These are phyloP conservation scores for Eubasilissa regina DNA, from an alignment of 1,140 invertebrate genomes.

Conservation along the genomic window DNA sequence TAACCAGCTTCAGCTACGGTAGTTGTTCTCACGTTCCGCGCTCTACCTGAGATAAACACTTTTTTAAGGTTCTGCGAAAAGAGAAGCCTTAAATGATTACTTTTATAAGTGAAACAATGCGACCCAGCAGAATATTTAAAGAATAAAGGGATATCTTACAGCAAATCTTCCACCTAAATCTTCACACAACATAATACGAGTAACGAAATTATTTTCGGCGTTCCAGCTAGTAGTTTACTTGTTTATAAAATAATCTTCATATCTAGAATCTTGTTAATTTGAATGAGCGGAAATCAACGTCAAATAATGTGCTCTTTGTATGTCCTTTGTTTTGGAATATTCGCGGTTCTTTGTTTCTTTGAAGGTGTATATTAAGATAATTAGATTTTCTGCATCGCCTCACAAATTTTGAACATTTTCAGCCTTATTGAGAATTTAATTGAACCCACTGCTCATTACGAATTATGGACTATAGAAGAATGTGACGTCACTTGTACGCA, in stretches of 20 bases:
- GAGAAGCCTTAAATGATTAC: neutral
- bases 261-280: conserved; percentile 34
- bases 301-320: conserved; percentile 3
- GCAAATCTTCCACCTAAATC: neutral
- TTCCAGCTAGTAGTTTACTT: neutral
- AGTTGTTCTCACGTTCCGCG: neutral
- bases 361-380: no score
- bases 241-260: neutral
- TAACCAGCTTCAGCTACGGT: no score
- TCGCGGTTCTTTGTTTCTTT: neutral
- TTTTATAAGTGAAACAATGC: neutral
- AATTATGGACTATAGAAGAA: no score
- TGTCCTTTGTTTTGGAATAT: conserved; percentile 1
- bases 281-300: conserved; percentile 33
- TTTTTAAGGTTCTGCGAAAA: conserved; percentile 3
- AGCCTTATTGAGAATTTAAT: no score
- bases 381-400: no score
- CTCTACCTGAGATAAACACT: neutral
- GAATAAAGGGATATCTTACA: neutral
- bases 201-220: neutral
- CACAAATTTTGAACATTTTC: no score
- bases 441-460: no score
- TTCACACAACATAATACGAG: conserved; percentile 2
- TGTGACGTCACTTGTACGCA: no score
- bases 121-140: neutral